Conservation (phyloP, 2,113 vertebrate species). For the Litocranius walleri region DNA sequence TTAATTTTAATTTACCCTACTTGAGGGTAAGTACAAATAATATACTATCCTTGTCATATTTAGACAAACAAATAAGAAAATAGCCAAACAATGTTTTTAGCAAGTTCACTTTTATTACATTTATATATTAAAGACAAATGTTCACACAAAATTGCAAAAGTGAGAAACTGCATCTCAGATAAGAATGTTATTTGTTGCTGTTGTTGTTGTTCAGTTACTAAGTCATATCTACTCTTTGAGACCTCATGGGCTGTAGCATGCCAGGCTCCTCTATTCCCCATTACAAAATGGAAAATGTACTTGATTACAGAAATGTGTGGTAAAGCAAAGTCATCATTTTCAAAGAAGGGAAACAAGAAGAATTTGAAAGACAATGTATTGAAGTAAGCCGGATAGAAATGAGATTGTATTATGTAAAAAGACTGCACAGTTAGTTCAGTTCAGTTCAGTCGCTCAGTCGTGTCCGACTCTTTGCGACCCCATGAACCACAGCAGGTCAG, state of each 20-base stretch:
- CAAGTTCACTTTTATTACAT: neutral
- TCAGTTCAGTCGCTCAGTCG: rapidly evolving
- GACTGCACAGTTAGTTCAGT: neutral
- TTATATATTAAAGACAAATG: neutral
- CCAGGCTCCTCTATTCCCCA: neutral
- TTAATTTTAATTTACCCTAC: neutral
- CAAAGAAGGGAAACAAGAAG: neutral
- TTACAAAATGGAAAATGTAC: neutral
- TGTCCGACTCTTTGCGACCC: too few species aligned
- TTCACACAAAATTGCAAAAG: neutral
- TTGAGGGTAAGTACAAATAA: neutral
- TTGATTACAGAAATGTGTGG: neutral
- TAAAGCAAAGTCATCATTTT: neutral
- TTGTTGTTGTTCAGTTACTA: neutral
- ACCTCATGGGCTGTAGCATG: neutral
- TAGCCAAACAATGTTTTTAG: neutral
- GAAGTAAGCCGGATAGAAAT: neutral
- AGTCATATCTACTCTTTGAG: neutral
- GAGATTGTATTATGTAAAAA: neutral
- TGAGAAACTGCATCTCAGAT: neutral
- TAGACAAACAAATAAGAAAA: neutral
- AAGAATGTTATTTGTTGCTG: neutral
- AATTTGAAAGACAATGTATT: neutral
- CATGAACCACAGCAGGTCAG: too few species aligned
- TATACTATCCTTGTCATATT: neutral